Evolutionary conservation across 2,113 vertebrate species (phyloP).

Genomic region (Platysteira castanea): DNA sequence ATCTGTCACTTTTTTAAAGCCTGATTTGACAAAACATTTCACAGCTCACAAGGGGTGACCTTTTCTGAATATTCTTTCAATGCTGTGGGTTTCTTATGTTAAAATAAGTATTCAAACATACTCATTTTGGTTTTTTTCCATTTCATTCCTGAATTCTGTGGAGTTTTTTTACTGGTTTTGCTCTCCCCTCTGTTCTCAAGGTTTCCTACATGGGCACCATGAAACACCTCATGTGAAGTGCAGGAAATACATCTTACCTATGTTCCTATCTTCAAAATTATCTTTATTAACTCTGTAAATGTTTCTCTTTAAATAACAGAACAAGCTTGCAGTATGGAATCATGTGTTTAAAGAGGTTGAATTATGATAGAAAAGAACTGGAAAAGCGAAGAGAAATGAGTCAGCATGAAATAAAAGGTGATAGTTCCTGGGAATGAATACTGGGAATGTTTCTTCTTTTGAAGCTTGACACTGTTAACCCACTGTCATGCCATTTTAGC

Average conservation of each 20-base stretch:
- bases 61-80: background rate
- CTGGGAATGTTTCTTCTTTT: constrained; percentile 34
- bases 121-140: background rate
- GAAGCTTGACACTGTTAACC: background rate
- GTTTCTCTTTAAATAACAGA: constrained; percentile 74
- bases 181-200: background rate
- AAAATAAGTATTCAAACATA: background rate
- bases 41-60: background rate
- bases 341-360: constrained; percentile 98
- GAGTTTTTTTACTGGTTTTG: background rate
- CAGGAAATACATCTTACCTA: background rate
- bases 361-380: constrained; percentile 98
- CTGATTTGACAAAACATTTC: background rate
- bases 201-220: background rate
- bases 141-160: constrained; percentile 13
- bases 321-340: constrained; percentile 99
- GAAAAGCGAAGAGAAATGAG: constrained; percentile 94
- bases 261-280: background rate
- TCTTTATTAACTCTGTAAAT: constrained; percentile 49
- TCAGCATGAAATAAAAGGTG: constrained; percentile 98
- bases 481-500: background rate
- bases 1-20: background rate
- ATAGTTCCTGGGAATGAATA: background rate
- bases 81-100: background rate
- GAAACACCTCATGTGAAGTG: background rate